Conservation (phyloP, 2,113 vertebrate species). For the Ellobius talpinus region DNA sequence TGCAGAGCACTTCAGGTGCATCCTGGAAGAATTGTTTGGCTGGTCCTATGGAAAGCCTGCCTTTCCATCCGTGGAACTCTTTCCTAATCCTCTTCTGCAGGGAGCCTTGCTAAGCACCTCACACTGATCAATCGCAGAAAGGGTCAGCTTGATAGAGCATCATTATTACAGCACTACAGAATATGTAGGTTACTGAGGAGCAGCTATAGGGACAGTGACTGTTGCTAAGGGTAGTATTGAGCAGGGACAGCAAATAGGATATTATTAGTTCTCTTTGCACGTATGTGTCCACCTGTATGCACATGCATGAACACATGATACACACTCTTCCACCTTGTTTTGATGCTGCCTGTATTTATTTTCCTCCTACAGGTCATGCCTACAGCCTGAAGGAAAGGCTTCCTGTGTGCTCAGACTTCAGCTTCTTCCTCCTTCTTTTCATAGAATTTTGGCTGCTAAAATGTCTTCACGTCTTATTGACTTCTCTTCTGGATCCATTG, state of each 20-base stretch:
- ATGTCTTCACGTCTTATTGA: background rate
- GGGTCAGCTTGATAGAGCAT: background rate
- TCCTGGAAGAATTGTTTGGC: background rate
- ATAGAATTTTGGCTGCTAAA: background rate
- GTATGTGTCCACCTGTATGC: fast-evolving
- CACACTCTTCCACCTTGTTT: background rate
- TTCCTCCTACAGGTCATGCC: background rate
- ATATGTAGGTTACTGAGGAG: background rate
- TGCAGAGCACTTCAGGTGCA: background rate
- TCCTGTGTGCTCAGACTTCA: background rate
- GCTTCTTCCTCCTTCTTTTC: background rate
- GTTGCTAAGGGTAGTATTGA: background rate
- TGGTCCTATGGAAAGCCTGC: background rate
- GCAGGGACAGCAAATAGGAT: background rate
- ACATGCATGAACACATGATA: background rate
- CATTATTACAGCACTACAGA: background rate
- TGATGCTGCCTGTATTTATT: background rate
- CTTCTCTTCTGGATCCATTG: background rate
- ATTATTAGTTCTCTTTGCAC: background rate
- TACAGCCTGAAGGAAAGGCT: background rate
- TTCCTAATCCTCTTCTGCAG: background rate
- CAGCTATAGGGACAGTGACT: background rate
- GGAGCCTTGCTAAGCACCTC: background rate
- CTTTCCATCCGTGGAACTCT: background rate
- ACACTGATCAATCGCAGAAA: background rate